phyloP scores from a whole-genome alignment of 1,140 invertebrate genomes.

The Atta colombica region DNA sequence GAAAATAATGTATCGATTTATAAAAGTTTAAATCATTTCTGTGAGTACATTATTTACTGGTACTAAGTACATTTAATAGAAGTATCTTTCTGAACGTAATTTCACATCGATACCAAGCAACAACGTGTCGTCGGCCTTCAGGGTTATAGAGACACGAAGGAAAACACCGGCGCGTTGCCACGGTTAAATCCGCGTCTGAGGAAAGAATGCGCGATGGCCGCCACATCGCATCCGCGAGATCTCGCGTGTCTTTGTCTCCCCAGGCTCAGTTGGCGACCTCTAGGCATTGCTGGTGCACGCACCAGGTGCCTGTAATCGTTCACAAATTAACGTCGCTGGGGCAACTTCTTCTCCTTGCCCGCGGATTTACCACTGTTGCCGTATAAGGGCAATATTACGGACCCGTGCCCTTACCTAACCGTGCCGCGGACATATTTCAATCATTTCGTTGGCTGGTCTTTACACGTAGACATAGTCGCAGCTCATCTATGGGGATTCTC shows the following conservation, averaged over 20 bases:
- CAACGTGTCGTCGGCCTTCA: background rate
- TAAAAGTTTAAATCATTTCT: background rate
- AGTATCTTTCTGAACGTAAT: background rate
- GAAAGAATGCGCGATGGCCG: slow-evolving; percentile 81
- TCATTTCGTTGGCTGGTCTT: slow-evolving; percentile 72
- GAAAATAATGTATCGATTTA: background rate
- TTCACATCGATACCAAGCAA: slow-evolving; percentile 10
- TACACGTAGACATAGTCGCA: slow-evolving; percentile 22
- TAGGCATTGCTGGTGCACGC: slow-evolving; percentile 63
- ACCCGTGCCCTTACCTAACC: slow-evolving; percentile 58
- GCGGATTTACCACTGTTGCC: slow-evolving; percentile 78
- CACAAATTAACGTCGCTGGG: slow-evolving; percentile 84
- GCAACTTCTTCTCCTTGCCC: slow-evolving; percentile 80
- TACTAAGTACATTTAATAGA: background rate
- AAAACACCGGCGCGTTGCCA: slow-evolving; percentile 54
- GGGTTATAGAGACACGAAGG: slow-evolving; percentile 49
- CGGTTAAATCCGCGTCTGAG: slow-evolving; percentile 63
- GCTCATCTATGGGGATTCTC: slow-evolving; percentile 3
- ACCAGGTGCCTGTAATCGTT: slow-evolving; percentile 85
- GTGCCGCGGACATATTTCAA: slow-evolving; percentile 76
- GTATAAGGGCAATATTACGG: slow-evolving; percentile 80
- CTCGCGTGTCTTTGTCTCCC: slow-evolving; percentile 75
- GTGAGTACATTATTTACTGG: background rate
- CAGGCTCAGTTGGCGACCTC: slow-evolving; percentile 45
- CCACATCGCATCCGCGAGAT: slow-evolving; percentile 66